phyloP scores from a whole-genome alignment of 1,140 invertebrate species.

The Drosophila rufa region DNA sequence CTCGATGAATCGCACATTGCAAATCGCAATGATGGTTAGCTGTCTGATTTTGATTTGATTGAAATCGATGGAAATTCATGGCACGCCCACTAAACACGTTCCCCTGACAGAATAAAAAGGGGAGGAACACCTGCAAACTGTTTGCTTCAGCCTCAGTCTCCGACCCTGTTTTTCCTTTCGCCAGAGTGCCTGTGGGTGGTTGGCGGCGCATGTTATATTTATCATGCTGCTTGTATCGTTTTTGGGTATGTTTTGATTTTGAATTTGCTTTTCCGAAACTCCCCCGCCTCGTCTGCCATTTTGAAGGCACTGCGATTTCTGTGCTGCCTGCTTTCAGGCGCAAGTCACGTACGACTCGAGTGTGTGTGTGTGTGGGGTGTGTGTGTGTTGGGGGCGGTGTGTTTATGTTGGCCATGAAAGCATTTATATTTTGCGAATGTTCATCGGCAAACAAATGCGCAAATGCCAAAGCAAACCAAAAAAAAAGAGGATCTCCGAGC shows the following conservation, averaged over 20 bases:
- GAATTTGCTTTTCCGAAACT: constrained; percentile 45
- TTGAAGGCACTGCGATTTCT: constrained; percentile 62
- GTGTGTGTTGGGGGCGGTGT: constrained; percentile 11
- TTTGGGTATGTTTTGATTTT: constrained; percentile 78
- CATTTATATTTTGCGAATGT: constrained; percentile 69
- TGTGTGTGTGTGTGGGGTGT: constrained; percentile 1
- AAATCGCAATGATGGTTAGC: constrained; percentile 11
- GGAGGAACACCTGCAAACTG: constrained; percentile 41
- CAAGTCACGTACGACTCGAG: constrained; percentile 62
- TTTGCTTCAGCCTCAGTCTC: background rate
- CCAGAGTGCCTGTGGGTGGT: constrained; percentile 18
- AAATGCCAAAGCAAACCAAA: constrained; percentile 47
- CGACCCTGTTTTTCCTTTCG: constrained; percentile 9
- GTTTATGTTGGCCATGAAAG: constrained; percentile 54
- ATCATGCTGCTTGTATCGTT: constrained; percentile 66
- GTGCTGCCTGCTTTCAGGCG: constrained; percentile 68
- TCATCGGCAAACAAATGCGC: constrained; percentile 68
- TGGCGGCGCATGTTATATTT: constrained; percentile 53
- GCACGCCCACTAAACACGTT: constrained; percentile 15
- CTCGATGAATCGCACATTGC: constrained; percentile 1
- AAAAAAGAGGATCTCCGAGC: constrained; percentile 32
- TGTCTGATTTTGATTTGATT: constrained; percentile 46
- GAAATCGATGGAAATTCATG: constrained; percentile 32
- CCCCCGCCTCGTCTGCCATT: constrained; percentile 42
- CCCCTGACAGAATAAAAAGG: background rate